Evolutionary conservation across 2,797 vertebrate species (phyloP), one percentile per base, ranked within the genome.

Genomic region (Eleutherodactylus coqui): DNA sequence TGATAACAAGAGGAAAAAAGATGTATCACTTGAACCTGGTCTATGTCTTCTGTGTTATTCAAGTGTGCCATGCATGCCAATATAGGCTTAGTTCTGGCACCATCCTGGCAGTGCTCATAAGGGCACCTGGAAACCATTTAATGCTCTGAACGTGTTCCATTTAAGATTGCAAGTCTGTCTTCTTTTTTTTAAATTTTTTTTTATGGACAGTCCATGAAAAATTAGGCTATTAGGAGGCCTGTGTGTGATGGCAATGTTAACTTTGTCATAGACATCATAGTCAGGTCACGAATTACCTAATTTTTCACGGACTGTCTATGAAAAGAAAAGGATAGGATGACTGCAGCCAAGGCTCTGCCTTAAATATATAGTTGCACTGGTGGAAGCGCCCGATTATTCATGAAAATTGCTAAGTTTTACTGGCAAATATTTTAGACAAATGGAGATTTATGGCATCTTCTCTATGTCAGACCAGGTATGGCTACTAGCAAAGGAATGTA

Each of bases 231-330:
- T 36, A n/a, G 36, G n/a, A 4, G 2, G 3, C 21, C 11, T n/a
- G 38, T 43, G n/a, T n/a, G 38, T 72, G 69, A 72, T 72, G 36
- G 43, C 69, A 41, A 10, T n/a, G 69, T 72, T 13, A n/a, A 72
- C 38, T n/a, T 3, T 72, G 5, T 41, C 32, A 43, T 43, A 72
- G 69, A 19, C 38, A 11, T 72, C 69, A 43, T 72, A 10, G 69
- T 72, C 38, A 43, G 36, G 27, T 21, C 69, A 24, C 43, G 38
- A 69, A 69, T 69, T 17, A 69, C 67, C 34, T 69, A 1, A 38
- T 69, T 24, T 69, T 69, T 69, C 36, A 38, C 24, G 34, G 36
- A 41, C 34, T 69, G 34, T 41, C 36, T 21, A 24, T 69, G 34
- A 69, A 41, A 69, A 24, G 10, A 69, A 67, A 5, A 67, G 29